These are phyloP conservation scores for Serinus canaria DNA, from an alignment of 2,113 vertebrate genomes.

Conservation along the genomic window DNA sequence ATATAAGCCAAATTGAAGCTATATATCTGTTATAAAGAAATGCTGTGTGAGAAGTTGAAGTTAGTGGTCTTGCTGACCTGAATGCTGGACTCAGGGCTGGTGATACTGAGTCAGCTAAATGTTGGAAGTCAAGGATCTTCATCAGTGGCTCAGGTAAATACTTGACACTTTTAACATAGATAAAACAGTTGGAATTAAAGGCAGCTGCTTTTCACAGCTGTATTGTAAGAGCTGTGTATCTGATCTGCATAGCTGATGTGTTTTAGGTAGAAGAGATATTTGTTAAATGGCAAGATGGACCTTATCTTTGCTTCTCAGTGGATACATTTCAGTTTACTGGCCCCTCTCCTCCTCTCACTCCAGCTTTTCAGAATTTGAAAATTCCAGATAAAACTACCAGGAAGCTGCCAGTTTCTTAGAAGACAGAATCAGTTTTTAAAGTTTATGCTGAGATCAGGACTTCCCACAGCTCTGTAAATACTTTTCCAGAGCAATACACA, in stretches of 20 bases:
- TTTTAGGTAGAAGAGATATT: background rate
- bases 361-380: background rate
- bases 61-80: background rate
- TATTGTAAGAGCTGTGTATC: background rate
- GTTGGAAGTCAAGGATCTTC: background rate
- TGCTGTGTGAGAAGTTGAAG: background rate
- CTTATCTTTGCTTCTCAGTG: background rate
- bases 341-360: no score
- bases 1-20: background rate
- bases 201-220: background rate
- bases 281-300: background rate
- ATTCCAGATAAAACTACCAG: background rate
- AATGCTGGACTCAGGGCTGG: background rate
- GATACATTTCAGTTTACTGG: background rate
- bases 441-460: background rate
- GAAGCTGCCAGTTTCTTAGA: background rate
- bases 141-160: background rate
- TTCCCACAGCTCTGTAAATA: background rate
- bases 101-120: background rate
- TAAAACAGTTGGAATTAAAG: background rate
- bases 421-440: background rate
- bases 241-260: background rate
- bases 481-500: background rate
- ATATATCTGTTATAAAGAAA: background rate
- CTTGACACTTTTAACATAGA: background rate